These are phyloP conservation scores for Formica exsecta DNA, from an alignment of 1,140 invertebrate species.

Conservation along the genomic window DNA sequence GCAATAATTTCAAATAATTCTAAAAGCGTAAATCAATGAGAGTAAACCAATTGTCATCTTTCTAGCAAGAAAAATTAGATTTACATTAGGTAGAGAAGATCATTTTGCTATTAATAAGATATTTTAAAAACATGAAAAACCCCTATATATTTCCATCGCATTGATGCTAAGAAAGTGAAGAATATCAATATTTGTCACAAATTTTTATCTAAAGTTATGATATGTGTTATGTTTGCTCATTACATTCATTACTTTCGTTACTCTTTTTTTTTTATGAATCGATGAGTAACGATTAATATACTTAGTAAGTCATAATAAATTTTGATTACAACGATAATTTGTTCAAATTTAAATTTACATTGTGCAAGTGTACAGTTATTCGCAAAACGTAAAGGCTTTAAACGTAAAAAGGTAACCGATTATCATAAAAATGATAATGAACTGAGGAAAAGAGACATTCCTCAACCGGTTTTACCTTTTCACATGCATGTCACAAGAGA, in stretches of 20 bases:
- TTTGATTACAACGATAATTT: conserved; percentile 5
- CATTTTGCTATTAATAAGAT: neutral
- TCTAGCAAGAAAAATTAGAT: neutral
- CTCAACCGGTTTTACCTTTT: conserved; percentile 57
- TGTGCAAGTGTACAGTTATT: neutral
- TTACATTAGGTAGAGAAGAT: neutral
- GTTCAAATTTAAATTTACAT: neutral
- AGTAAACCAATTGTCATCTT: neutral
- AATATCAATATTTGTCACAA: neutral
- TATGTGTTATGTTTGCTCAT: conserved; percentile 16
- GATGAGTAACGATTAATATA: conserved; percentile 4
- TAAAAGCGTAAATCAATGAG: neutral
- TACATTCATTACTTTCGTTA: neutral
- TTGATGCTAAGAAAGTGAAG: neutral
- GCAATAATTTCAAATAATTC: neutral
- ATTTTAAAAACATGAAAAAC: neutral
- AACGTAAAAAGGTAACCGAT: conserved; percentile 9
- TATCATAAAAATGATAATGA: conserved; percentile 15
- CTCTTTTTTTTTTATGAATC: neutral
- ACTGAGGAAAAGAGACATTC: neutral
- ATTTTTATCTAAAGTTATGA: conserved; percentile 10
- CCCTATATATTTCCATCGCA: neutral
- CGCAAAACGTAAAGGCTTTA: neutral
- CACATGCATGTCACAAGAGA: neutral
- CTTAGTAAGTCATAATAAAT: neutral